Evolutionary conservation across 2,113 vertebrate species (phyloP), one percentile per base, ranked within the genome.

Genomic region (Cromileptes altivelis): DNA sequence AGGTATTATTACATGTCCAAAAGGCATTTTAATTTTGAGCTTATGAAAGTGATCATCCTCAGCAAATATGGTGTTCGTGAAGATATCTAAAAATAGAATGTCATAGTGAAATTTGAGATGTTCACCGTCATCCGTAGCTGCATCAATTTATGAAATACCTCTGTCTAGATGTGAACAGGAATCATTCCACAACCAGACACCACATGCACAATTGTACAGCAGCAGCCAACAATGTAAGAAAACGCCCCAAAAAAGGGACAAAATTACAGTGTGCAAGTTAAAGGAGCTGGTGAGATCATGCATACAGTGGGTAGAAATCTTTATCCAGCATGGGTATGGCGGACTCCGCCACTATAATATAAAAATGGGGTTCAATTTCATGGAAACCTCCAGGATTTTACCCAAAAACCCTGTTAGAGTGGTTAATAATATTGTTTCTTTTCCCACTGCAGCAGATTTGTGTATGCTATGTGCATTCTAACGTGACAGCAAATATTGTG

Each of bases 21-120:
- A 60, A 88, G 71, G 30, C 63, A 64, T 83, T 90, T 91, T 67
- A 49, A 85, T 85, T 84, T 85, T 0, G 10, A 81, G 53, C 64
- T 76, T 56, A 70, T 83, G 50, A 81, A 78, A 77, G 33, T 3
- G 27, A 78, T 80, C 55, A 68, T 71, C 19, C 11, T 18, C 25
- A 27, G 69, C 21, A 62, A 85, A 75, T 55, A 85, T 49, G n/a
- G 52, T 13, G 14, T 47, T 40, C 19, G 14, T 55, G 42, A 21
- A 85, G 18, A 70, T 65, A 58, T 53, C 19, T 56, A 23, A 85
- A 70, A 70, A 61, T 27, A 70, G 5, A 61, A 45, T 12, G 19
- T 6, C 6, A 30, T 13, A 15, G 6, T 56, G 47, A 75, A 61
- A 70, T 71, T 42, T 37, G 9, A 75, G 17, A 18, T 8, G 0